phyloP scores from a whole-genome alignment of 2,888 invertebrate genomes.

The Byasa hedistus region DNA sequence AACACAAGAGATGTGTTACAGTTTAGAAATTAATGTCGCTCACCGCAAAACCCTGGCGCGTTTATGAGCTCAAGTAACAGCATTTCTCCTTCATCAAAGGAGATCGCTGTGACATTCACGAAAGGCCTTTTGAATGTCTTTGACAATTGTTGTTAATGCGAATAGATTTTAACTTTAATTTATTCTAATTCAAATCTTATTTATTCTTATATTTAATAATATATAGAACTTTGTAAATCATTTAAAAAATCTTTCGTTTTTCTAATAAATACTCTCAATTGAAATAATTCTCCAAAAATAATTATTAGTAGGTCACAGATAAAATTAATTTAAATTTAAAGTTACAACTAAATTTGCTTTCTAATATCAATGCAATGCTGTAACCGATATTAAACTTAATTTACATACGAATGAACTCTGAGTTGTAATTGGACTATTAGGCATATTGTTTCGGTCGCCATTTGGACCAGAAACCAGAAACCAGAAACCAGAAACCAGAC shows the following conservation, averaged over 20 bases:
- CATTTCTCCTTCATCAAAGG: slow-evolving; percentile 4
- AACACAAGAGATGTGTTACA: background rate
- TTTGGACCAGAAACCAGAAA: background rate
- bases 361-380: background rate
- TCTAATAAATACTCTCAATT: too few relatives aligned
- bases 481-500: too few relatives aligned
- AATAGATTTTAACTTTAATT: background rate
- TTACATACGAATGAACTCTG: slow-evolving; percentile 3
- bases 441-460: background rate
- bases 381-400: background rate
- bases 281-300: too few relatives aligned
- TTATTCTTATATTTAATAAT: too few relatives aligned
- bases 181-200: background rate
- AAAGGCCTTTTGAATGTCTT: background rate
- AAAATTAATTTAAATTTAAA: background rate
- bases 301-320: too few relatives aligned
- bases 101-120: background rate
- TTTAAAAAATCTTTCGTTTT: too few relatives aligned
- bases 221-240: too few relatives aligned
- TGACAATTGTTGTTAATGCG: background rate
- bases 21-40: background rate
- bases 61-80: background rate
- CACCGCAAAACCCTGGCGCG: background rate
- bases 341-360: background rate
- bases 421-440: slow-evolving; percentile 2